Percentiles rank a stretch among this genome's conserved stretches.
These are phyloP conservation scores for Brotula barbata DNA, from an alignment of 2,797 vertebrate species.

Conservation along the genomic window DNA sequence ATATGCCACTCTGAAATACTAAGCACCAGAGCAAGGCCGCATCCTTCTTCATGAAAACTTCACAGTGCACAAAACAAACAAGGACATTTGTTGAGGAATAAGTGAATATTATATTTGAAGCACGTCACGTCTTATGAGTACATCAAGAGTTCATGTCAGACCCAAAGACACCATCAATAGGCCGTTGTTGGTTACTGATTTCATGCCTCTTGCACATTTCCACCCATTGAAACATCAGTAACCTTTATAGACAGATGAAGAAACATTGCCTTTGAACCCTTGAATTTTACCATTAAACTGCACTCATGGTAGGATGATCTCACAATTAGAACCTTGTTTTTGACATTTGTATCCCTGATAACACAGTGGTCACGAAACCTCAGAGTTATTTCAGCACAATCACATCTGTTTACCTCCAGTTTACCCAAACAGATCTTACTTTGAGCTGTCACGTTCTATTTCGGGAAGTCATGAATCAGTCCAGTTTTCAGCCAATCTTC, in stretches of 20 bases:
- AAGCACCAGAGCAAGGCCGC: too few species aligned
- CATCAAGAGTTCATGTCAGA: slow-evolving; percentile 13
- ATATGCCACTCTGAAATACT: slow-evolving; percentile 16
- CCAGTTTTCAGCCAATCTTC: neutral
- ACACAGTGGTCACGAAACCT: too few species aligned
- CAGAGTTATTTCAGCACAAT: neutral
- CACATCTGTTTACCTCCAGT: slow-evolving; percentile 1
- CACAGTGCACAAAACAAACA: slow-evolving; percentile 2
- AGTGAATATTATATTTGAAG: neutral
- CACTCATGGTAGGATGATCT: too few species aligned
- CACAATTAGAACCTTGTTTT: too few species aligned
- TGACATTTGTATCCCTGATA: neutral
- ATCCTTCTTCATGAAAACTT: slow-evolving; percentile 20
- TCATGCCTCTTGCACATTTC: slow-evolving; percentile 5
- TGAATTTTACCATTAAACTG: too few species aligned
- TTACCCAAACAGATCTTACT: too few species aligned
- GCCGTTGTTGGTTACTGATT: slow-evolving; percentile 16
- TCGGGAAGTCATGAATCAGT: neutral
- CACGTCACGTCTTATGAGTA: neutral
- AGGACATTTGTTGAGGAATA: slow-evolving; percentile 1
- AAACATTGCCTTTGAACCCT: too few species aligned
- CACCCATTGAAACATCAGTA: neutral
- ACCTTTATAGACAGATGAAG: slow-evolving; percentile 23
- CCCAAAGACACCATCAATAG: slow-evolving; percentile 10
- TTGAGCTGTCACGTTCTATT: neutral